These are phyloP conservation scores for Nicator chloris DNA, from an alignment of 2,113 vertebrate genomes.

Conservation along the genomic window DNA sequence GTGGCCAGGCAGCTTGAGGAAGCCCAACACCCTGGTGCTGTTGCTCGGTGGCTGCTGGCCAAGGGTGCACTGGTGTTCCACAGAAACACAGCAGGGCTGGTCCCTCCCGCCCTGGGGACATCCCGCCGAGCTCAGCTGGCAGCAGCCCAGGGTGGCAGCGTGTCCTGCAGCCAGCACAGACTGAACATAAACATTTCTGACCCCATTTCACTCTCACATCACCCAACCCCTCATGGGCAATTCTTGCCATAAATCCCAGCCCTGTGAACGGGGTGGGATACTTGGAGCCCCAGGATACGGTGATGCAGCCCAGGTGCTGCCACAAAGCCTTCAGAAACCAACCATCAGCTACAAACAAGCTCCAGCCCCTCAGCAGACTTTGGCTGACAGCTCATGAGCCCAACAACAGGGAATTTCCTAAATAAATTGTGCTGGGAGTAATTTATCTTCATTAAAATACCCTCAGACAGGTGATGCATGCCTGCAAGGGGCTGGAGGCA, in stretches of 20 bases:
- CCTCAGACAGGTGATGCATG: rapidly evolving
- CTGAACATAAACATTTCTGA: neutral
- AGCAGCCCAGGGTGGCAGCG: rapidly evolving
- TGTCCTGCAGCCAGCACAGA: neutral
- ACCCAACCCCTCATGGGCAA: rapidly evolving
- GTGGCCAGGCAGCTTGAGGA: neutral
- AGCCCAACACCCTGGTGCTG: neutral
- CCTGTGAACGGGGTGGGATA: rapidly evolving
- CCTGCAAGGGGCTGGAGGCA: neutral
- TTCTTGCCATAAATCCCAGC: neutral
- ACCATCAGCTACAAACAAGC: neutral
- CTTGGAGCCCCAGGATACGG: no score
- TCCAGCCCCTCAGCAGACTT: neutral
- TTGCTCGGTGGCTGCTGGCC: neutral
- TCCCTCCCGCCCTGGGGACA: rapidly evolving
- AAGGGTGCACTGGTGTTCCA: neutral
- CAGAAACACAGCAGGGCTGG: neutral
- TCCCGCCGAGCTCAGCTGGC: rapidly evolving
- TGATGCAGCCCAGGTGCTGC: neutral
- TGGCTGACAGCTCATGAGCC: rapidly evolving
- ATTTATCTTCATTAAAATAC: neutral
- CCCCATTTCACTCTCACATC: neutral
- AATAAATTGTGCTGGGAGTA: neutral
- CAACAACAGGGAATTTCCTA: neutral
- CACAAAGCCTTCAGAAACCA: neutral